Base-by-base conservation (phyloP, 1,140 invertebrate genomes). In the Drosophila gunungcola region DNA sequence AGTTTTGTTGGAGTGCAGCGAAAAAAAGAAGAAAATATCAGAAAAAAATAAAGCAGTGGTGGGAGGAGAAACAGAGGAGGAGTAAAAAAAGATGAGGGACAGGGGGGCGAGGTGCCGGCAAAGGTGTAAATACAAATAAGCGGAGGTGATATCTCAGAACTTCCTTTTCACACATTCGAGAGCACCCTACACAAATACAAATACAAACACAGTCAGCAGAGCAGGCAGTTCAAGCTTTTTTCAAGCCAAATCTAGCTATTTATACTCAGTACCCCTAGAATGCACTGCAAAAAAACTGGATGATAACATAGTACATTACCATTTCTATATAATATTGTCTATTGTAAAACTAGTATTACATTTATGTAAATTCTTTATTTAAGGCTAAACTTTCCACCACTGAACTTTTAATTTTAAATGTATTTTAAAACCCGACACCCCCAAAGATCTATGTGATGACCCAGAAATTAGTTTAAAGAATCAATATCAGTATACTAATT, bases 71-170 rank as follows among this genome's bases (percentile, higher is more conserved):
- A 41, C 4, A 38, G 29, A 56, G 63, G 36, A 41, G 46, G 29
- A 53, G 61, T 21, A 21, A 39, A 49, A 10, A 12, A 42, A 58
- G 41, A 21, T 4, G 5, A 61, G 63, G 52, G 36, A 53, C 39
- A 32, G 49, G 45, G 51, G 42, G 45, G 27, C 67, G 58, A 60
- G 80, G 57, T 78, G 57, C 39, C 46, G 61, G 68, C 78, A 65
- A 82, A 89, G 84, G 84, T 89, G 84, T 89, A 84, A 85, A 89
- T 89, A 89, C 84, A 89, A 89, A 89, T 89, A 89, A 89, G 84
- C 80, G 84, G 84, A 89, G 84, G 84, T 89, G 84, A 89, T 89
- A 89, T 89, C 80, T 89, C 73, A 89, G 77, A 89, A 89, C 84
- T 89, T 89, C 84, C 85, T 89, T 89, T 89, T 89, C 84, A 89